Percentiles rank a stretch among this genome's conserved stretches.
These are phyloP conservation scores for Gavia stellata DNA, from an alignment of 2,113 vertebrate species.

Conservation along the genomic window DNA sequence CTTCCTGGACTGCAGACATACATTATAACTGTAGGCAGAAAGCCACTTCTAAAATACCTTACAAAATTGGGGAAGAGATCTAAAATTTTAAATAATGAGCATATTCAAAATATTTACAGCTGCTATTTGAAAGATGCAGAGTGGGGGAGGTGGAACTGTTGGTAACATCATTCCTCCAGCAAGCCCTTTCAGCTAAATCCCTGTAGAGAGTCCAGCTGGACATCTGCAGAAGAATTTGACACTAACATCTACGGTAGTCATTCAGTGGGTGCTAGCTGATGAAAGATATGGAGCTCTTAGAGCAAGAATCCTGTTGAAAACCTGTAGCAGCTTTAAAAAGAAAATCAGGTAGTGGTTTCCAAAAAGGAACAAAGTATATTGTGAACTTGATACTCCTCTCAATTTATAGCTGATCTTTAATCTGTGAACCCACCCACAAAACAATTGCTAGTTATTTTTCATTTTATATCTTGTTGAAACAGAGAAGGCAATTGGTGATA, in stretches of 20 bases:
- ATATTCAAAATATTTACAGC: background rate
- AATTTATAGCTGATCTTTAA: constrained; percentile 8
- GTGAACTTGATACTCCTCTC: constrained; percentile 1
- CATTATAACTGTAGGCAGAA: background rate
- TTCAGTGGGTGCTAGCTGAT: constrained; percentile 20
- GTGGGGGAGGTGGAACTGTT: background rate
- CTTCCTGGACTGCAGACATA: background rate
- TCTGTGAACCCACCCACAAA: background rate
- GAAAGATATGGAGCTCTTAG: background rate
- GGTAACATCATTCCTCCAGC: background rate
- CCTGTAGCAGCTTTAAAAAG: constrained; percentile 37
- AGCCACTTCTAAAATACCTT: background rate
- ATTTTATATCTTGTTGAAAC: background rate
- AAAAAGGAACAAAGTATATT: background rate
- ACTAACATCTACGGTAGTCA: background rate
- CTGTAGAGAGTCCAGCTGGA: background rate
- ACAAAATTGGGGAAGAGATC: background rate
- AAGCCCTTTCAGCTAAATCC: background rate
- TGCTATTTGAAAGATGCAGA: background rate
- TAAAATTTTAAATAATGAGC: background rate
- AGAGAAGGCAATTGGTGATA: background rate
- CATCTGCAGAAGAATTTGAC: background rate
- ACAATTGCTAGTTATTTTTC: background rate
- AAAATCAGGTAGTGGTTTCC: constrained; percentile 26
- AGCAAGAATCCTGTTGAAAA: constrained; percentile 44